Conservation (phyloP, 2,797 vertebrate species). For the Champsocephalus gunnari region DNA sequence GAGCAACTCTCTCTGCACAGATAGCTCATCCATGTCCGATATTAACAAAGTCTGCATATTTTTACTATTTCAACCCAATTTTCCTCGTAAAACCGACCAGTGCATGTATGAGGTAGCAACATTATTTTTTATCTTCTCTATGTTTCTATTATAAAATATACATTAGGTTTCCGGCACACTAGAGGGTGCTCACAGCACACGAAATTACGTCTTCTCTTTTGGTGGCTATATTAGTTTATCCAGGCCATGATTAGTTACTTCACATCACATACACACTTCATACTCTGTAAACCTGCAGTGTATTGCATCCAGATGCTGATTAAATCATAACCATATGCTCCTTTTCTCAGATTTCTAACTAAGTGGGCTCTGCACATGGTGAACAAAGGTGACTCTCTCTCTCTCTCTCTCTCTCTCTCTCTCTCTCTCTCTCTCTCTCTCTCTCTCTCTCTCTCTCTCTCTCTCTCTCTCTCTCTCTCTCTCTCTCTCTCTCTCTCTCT, state of each 20-base stretch:
- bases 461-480: no score
- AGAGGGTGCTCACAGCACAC: slow-evolving; percentile 63
- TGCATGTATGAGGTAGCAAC: neutral
- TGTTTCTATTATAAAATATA: neutral
- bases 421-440: no score
- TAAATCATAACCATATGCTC: slow-evolving; percentile 84
- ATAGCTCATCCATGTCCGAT: neutral
- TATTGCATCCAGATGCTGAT: slow-evolving; percentile 81
- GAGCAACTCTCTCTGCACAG: neutral
- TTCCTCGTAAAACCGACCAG: neutral
- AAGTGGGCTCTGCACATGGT: slow-evolving; percentile 54
- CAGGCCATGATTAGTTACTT: slow-evolving; percentile 37
- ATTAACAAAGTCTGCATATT: neutral
- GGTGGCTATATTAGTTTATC: neutral
- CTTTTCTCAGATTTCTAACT: slow-evolving; percentile 67
- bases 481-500: neutral
- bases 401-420: neutral
- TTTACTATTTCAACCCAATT: neutral
- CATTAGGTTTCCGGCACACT: slow-evolving; percentile 38
- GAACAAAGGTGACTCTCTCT: slow-evolving; percentile 50
- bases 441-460: neutral
- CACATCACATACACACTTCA: slow-evolving; percentile 21
- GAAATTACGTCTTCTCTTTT: neutral
- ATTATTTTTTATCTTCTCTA: neutral
- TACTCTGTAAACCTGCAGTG: slow-evolving; percentile 53